Conservation (phyloP, 2,888 invertebrate genomes). For the Idaea biselata region DNA sequence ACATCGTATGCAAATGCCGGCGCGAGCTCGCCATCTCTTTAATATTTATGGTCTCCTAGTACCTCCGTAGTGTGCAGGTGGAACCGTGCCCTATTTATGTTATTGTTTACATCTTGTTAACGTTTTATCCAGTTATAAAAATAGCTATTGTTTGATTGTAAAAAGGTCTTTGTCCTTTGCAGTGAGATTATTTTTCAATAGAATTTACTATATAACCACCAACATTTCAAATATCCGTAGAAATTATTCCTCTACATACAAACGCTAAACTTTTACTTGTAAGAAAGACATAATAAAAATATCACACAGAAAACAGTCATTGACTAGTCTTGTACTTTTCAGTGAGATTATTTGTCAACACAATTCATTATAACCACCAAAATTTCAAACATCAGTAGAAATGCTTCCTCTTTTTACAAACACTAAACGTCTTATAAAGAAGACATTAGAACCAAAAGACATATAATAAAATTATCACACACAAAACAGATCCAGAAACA, state of each 20-base stretch:
- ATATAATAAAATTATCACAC: no score
- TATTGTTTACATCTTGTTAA: constrained; percentile 40
- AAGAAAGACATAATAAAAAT: no score
- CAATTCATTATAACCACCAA: no score
- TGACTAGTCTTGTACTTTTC: neutral
- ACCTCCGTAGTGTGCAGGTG: constrained; percentile 59
- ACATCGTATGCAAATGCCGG: constrained; percentile 70
- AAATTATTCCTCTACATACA: no score
- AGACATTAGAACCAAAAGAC: no score
- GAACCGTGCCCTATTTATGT: constrained; percentile 47
- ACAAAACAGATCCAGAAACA: neutral
- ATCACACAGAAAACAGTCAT: no score
- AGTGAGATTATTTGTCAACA: neutral
- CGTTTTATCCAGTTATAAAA: constrained; percentile 11
- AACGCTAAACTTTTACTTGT: no score
- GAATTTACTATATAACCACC: no score
- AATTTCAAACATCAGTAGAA: no score
- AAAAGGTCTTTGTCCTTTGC: neutral
- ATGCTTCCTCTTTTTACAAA: no score
- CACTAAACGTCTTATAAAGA: no score
- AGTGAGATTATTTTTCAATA: neutral
- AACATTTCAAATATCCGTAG: no score
- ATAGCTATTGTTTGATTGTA: constrained; percentile 2
- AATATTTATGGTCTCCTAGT: constrained; percentile 68
- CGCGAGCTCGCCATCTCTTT: constrained; percentile 62